Percentiles rank a stretch among this genome's conserved stretches.
These are phyloP conservation scores for Malurus elegans DNA, from an alignment of 2,113 vertebrate genomes.

Conservation along the genomic window DNA sequence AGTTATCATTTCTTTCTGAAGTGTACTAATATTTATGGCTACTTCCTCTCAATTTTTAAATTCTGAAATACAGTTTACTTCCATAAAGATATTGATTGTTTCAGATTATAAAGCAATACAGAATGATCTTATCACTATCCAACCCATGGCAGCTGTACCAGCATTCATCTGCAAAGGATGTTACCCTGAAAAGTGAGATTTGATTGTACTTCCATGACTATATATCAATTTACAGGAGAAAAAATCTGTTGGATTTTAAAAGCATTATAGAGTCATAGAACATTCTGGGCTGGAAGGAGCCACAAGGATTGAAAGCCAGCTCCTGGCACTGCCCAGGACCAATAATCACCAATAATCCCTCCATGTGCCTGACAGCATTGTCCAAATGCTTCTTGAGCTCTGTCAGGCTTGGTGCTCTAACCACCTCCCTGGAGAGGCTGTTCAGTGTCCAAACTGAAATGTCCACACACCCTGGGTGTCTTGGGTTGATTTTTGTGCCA, in stretches of 20 bases:
- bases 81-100: neutral
- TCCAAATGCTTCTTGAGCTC: neutral
- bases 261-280: neutral
- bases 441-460: neutral
- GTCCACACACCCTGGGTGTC: too few species aligned
- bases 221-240: neutral
- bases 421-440: neutral
- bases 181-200: neutral
- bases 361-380: neutral
- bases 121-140: neutral
- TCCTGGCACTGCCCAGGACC: neutral
- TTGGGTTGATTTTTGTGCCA: too few species aligned
- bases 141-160: neutral
- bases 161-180: neutral
- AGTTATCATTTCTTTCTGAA: neutral
- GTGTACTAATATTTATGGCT: neutral
- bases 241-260: neutral
- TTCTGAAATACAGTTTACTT: neutral
- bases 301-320: neutral
- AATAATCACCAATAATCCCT: neutral
- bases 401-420: neutral
- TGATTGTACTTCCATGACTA: neutral
- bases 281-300: neutral
- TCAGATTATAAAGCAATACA: neutral
- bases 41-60: neutral